A percentile compares a stretch with the other conserved stretches of the same genome.
Conservation (phyloP, 2,113 vertebrate species). For the Hemicordylus capensis region DNA sequence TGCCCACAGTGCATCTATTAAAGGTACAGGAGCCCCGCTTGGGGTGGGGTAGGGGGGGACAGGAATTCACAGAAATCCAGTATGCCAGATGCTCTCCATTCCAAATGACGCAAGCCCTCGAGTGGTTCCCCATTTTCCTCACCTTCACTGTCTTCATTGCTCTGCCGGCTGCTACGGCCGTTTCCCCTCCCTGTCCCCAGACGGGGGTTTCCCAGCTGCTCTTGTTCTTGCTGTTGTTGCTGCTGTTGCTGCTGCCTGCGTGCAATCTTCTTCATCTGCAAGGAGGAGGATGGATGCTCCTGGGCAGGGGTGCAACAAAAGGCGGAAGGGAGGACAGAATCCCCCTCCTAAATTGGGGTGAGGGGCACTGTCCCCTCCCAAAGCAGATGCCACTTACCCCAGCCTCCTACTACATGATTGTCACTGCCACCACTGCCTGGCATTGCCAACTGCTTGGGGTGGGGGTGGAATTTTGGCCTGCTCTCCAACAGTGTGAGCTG, state of each 20-base stretch:
- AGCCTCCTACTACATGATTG: background rate
- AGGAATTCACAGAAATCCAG: no score
- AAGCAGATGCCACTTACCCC: background rate
- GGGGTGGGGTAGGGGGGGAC: background rate
- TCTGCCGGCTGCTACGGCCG: slow-evolving; percentile 82
- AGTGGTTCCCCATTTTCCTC: slow-evolving; percentile 2
- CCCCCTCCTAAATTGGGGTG: slow-evolving; percentile 16
- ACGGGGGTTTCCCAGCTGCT: slow-evolving; percentile 79
- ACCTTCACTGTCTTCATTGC: slow-evolving; percentile 90
- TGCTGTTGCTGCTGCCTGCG: slow-evolving; percentile 85
- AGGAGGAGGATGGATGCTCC: slow-evolving; percentile 8
- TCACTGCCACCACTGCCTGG: no score
- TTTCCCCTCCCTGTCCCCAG: slow-evolving; percentile 77
- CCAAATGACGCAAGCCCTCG: background rate
- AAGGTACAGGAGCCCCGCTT: background rate
- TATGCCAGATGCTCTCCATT: no score
- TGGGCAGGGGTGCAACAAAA: slow-evolving; percentile 22
- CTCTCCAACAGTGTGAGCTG: background rate
- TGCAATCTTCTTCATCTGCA: slow-evolving; percentile 92
- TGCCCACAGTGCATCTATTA: background rate
- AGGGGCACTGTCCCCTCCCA: background rate
- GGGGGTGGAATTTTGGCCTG: background rate
- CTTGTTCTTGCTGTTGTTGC: slow-evolving; percentile 88
- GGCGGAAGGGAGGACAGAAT: slow-evolving; percentile 23
- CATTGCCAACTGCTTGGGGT: background rate